phyloP scores from a whole-genome alignment of 2,113 vertebrate species.

The Phalacrocorax pelagicus region DNA sequence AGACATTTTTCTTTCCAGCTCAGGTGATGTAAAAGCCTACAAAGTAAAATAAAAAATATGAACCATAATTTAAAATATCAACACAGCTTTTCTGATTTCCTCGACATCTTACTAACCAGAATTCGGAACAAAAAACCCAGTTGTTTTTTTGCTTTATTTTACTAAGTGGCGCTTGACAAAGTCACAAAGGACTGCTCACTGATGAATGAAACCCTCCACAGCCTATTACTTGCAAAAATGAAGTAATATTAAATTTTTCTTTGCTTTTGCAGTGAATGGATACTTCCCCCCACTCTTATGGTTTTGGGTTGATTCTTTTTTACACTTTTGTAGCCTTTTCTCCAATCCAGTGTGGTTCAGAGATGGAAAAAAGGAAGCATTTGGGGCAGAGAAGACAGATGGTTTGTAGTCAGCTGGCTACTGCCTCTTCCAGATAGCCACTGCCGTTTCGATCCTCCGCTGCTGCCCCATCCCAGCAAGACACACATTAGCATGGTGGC shows the following conservation, averaged over 20 bases:
- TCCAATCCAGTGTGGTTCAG: background rate
- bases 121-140: background rate
- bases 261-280: background rate
- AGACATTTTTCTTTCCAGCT: background rate
- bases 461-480: background rate
- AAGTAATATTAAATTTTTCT: background rate
- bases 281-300: background rate
- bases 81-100: background rate
- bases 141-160: background rate
- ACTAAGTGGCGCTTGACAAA: background rate
- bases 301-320: background rate
- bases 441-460: background rate
- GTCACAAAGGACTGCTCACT: background rate
- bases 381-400: background rate
- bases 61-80: background rate
- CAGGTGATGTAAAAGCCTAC: background rate
- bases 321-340: background rate
- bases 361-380: background rate
- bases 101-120: background rate
- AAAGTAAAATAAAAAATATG: background rate
- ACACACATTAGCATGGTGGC: rapidly evolving
- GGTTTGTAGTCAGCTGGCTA: background rate
- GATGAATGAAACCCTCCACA: background rate
- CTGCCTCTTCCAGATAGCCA: background rate
- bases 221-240: background rate